phyloP scores from a whole-genome alignment of 2,797 vertebrate species.

The Brachyrhaphis roseni region DNA sequence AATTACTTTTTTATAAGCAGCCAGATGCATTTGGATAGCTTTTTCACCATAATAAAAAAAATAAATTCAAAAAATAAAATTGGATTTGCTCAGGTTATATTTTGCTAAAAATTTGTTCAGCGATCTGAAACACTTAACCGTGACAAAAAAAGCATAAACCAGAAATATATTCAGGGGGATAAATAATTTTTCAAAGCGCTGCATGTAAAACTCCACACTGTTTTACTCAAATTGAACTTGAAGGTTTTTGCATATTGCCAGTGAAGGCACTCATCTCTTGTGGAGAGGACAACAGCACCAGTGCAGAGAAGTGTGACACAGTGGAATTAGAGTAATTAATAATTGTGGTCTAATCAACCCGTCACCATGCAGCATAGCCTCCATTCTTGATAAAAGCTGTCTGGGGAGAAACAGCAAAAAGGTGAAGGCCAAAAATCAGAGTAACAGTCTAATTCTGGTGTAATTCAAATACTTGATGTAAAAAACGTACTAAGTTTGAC shows the following conservation, averaged over 20 bases:
- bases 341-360: constrained; percentile 58
- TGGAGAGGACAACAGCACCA: constrained; percentile 41
- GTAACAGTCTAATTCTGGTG: constrained; percentile 26
- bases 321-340: constrained; percentile 62
- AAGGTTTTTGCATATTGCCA: constrained; percentile 2
- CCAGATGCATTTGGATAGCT: neutral
- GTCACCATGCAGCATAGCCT: constrained; percentile 43
- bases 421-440: constrained; percentile 30
- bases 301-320: constrained; percentile 53
- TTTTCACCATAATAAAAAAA: neutral
- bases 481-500: neutral
- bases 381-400: constrained; percentile 41
- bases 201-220: neutral
- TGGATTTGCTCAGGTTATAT: neutral
- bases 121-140: neutral
- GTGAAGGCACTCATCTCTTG: constrained; percentile 33
- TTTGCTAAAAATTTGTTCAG: neutral
- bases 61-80: neutral
- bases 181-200: neutral
- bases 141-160: neutral
- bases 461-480: constrained; percentile 17
- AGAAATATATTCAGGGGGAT: neutral
- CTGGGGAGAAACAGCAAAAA: constrained; percentile 28
- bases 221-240: neutral
- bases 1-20: neutral